Conservation (phyloP, 2,888 invertebrate genomes). For the Adineta ricciae region DNA sequence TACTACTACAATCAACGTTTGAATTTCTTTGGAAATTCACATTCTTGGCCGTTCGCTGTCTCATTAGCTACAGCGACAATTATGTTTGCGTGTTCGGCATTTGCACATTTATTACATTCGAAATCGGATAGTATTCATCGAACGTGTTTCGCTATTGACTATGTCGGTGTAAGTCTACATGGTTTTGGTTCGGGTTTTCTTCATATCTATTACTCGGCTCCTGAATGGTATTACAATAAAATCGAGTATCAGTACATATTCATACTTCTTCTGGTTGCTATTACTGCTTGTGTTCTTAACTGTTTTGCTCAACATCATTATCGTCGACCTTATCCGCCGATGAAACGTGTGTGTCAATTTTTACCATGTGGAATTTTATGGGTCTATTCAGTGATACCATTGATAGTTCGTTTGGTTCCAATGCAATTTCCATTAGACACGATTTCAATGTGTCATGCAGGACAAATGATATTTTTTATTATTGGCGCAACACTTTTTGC, state of each 20-base stretch:
- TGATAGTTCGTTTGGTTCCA: background rate
- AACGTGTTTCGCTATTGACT: conserved; percentile 31
- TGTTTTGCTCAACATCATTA: conserved; percentile 26
- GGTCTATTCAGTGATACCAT: conserved; percentile 23
- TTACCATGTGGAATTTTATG: conserved; percentile 26
- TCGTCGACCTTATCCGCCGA: conserved; percentile 29
- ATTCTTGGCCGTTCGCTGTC: conserved; percentile 29
- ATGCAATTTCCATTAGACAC: background rate
- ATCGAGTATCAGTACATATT: conserved; percentile 24
- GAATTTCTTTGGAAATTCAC: background rate
- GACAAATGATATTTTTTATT: conserved; percentile 25
- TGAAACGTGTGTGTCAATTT: conserved; percentile 32
- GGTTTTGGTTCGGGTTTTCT: conserved; percentile 30
- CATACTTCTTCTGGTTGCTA: conserved; percentile 14
- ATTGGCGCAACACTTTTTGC: conserved; percentile 27
- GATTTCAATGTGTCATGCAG: background rate
- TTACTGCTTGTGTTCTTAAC: conserved; percentile 26
- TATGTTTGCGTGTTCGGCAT: conserved; percentile 28
- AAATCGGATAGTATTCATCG: conserved; percentile 24
- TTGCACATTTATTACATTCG: conserved; percentile 31
- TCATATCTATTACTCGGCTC: conserved; percentile 29
- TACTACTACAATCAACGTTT: background rate
- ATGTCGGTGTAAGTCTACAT: conserved; percentile 30
- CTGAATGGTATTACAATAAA: conserved; percentile 28
- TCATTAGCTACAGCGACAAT: conserved; percentile 27